These are phyloP conservation scores for Puffinus mauretanicus DNA, from an alignment of 2,113 vertebrate genomes.

Conservation along the genomic window DNA sequence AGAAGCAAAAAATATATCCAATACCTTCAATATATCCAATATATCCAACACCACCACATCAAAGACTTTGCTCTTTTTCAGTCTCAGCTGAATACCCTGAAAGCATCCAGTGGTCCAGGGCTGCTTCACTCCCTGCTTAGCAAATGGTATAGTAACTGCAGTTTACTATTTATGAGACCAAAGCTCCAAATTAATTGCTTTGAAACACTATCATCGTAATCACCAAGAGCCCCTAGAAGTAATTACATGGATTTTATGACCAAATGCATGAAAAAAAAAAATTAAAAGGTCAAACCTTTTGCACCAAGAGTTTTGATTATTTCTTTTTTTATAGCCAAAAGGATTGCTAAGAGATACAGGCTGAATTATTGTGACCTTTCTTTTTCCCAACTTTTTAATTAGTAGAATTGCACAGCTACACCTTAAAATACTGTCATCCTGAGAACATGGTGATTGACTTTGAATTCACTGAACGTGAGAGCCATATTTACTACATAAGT, in stretches of 20 bases:
- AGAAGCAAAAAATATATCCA: not conserved
- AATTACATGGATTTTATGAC: not conserved
- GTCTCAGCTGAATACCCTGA: not conserved
- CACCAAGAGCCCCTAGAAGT: not conserved
- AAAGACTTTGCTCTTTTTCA: not conserved
- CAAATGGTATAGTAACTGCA: not conserved
- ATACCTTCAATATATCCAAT: not conserved
- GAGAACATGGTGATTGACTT: not conserved
- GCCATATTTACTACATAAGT: not conserved
- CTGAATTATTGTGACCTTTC: not conserved
- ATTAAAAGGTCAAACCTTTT: not conserved
- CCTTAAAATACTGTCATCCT: not conserved
- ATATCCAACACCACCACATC: not conserved
- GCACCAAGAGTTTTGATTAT: not conserved
- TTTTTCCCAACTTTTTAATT: not conserved
- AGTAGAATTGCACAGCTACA: not conserved
- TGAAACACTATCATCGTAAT: not conserved
- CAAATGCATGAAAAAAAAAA: not conserved
- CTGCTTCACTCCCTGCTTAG: not conserved
- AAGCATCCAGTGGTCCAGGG: not conserved
- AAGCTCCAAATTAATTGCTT: not conserved
- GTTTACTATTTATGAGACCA: not conserved
- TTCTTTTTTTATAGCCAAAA: not conserved
- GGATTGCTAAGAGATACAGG: not conserved
- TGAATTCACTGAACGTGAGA: not conserved